These are phyloP conservation scores for Pandemis corylana DNA, from an alignment of 2,888 invertebrate species.

Conservation along the genomic window DNA sequence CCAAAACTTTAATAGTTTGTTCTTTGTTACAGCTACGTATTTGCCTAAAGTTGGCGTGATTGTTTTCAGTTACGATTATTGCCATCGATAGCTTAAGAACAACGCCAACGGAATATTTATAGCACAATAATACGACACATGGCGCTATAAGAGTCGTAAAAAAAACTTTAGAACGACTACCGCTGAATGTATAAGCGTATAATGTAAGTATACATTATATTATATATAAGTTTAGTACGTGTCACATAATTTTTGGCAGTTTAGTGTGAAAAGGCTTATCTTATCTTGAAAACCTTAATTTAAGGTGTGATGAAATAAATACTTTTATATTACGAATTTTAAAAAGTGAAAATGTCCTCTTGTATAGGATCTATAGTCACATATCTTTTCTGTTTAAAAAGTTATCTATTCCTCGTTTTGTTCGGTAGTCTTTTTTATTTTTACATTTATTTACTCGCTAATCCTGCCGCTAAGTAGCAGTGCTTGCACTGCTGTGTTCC, in stretches of 20 bases:
- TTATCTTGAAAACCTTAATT: background rate
- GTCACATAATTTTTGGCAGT: background rate
- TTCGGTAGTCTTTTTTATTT: too few relatives aligned
- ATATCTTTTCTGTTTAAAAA: too few relatives aligned
- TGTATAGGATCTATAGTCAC: too few relatives aligned
- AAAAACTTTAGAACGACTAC: background rate
- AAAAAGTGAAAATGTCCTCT: too few relatives aligned
- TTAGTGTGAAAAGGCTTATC: background rate
- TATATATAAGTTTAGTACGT: too few relatives aligned
- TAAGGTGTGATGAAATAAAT: too few relatives aligned
- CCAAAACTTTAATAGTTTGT: constrained; percentile 43
- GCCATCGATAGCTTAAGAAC: constrained; percentile 51
- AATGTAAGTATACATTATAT: background rate
- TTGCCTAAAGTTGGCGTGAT: constrained; percentile 57
- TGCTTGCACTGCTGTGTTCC: too few relatives aligned
- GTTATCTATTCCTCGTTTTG: too few relatives aligned
- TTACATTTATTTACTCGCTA: too few relatives aligned
- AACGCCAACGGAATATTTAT: constrained; percentile 37
- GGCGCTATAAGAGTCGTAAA: constrained; percentile 21
- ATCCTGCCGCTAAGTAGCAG: too few relatives aligned
- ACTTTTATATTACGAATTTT: too few relatives aligned
- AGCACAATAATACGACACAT: constrained; percentile 15
- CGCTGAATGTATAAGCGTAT: background rate
- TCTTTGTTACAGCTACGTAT: constrained; percentile 48
- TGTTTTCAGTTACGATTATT: constrained; percentile 52